Conservation (phyloP, 2,888 invertebrate genomes). For the Pyrrhia umbra region DNA sequence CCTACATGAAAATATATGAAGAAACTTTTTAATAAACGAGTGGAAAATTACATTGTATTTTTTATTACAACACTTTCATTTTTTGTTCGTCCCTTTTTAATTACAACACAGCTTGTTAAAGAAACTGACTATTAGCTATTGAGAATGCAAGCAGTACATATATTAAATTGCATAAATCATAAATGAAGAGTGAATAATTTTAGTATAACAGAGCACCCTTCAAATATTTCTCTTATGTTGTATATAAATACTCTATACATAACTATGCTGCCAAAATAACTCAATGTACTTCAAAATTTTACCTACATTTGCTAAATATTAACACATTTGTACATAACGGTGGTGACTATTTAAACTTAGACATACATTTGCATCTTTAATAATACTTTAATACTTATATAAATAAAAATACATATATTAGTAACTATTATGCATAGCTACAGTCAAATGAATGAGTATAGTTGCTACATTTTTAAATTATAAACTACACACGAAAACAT, state of each 20-base stretch:
- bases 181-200: constrained; percentile 28
- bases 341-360: constrained; percentile 41
- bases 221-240: constrained; percentile 14
- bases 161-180: constrained; percentile 6
- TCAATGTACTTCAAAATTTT: constrained; percentile 10
- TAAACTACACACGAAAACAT: constrained; percentile 23
- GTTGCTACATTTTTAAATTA: constrained; percentile 2
- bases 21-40: background rate
- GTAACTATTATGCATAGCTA: constrained; percentile 11
- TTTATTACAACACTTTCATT: background rate
- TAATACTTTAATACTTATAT: constrained; percentile 50
- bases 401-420: constrained; percentile 13
- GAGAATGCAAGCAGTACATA: constrained; percentile 8
- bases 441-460: constrained; percentile 9
- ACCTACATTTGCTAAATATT: constrained; percentile 30
- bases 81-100: background rate
- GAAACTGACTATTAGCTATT: background rate
- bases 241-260: constrained; percentile 33
- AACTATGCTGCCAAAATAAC: constrained; percentile 19
- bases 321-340: constrained; percentile 59
- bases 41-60: background rate
- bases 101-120: background rate
- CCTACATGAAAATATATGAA: background rate
- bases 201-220: constrained; percentile 27
- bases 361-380: constrained; percentile 13